Percentiles rank a stretch among this genome's conserved stretches.
These are phyloP conservation scores for Tanypteryx hageni DNA, from an alignment of 2,888 invertebrate species.

Conservation along the genomic window DNA sequence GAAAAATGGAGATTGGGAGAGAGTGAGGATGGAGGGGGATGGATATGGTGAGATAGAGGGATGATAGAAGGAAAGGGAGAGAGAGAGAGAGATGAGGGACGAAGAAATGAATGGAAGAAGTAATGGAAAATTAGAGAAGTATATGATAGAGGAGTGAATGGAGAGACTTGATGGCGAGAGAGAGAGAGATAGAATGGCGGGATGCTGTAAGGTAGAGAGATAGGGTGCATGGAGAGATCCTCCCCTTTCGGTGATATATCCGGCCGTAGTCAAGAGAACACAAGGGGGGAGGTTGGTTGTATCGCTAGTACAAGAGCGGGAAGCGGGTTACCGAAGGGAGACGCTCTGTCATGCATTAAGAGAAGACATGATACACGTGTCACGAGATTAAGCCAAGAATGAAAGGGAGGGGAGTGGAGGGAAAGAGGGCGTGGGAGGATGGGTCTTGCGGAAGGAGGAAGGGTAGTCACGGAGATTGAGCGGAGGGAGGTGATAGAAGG, in stretches of 20 bases:
- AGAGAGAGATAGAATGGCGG: not conserved
- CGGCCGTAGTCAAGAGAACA: not conserved
- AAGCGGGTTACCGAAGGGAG: not conserved
- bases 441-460: too few species aligned
- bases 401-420: not conserved
- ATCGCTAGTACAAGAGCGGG: not conserved
- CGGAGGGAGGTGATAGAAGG: too few species aligned
- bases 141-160: not conserved
- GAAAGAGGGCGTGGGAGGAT: not conserved
- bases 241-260: not conserved
- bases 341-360: constrained; percentile 33
- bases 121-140: constrained; percentile 1
- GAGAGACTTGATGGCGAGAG: constrained; percentile 30
- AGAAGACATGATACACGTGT: constrained; percentile 18
- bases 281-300: not conserved
- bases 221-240: not conserved
- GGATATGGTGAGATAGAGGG: not conserved
- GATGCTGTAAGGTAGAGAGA: not conserved
- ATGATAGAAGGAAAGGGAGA: not conserved
- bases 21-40: not conserved
- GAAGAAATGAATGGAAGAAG: not conserved
- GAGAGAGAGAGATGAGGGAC: not conserved
- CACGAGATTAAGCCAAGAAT: constrained; percentile 25
- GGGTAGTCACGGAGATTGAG: too few species aligned
- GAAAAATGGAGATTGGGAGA: constrained; percentile 19